Conservation (phyloP, 2,113 vertebrate genomes). For the Lucifuga dentata region DNA sequence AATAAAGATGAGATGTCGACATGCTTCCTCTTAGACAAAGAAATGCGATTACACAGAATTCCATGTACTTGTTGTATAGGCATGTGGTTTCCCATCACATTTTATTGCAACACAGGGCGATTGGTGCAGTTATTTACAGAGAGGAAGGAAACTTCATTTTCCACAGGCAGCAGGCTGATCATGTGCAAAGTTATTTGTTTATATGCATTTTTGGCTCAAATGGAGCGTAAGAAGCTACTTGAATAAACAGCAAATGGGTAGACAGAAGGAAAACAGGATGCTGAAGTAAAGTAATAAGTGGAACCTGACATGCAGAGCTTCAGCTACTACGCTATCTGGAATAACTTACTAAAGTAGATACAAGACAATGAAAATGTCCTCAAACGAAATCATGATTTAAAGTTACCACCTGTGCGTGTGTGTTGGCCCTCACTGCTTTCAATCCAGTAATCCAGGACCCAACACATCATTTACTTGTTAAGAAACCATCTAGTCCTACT, state of each 20-base stretch:
- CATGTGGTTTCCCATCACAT: constrained; percentile 18
- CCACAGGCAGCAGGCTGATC: neutral
- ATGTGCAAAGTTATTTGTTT: constrained; percentile 15
- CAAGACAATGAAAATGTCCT: neutral
- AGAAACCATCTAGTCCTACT: too few relatives aligned
- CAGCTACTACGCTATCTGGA: neutral
- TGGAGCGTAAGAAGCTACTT: constrained; percentile 25
- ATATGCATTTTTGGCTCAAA: constrained; percentile 31
- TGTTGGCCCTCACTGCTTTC: too few relatives aligned
- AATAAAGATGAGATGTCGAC: constrained; percentile 8
- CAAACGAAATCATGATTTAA: neutral
- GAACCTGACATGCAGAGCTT: neutral
- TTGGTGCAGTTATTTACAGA: constrained; percentile 5
- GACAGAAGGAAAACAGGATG: neutral
- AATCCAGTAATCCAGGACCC: too few relatives aligned
- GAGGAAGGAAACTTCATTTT: neutral
- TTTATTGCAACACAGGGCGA: constrained; percentile 5
- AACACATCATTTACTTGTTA: too few relatives aligned
- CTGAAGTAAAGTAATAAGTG: neutral
- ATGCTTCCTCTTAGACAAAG: constrained; percentile 19
- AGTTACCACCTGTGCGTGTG: neutral
- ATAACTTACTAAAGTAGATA: neutral
- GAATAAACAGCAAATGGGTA: constrained; percentile 10
- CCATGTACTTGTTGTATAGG: constrained; percentile 9
- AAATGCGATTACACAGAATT: constrained; percentile 29